A percentile compares a stretch with the other conserved stretches of the same genome.
These are phyloP conservation scores for Herpailurus yagouaroundi DNA, from an alignment of 2,113 vertebrate genomes.

Conservation along the genomic window DNA sequence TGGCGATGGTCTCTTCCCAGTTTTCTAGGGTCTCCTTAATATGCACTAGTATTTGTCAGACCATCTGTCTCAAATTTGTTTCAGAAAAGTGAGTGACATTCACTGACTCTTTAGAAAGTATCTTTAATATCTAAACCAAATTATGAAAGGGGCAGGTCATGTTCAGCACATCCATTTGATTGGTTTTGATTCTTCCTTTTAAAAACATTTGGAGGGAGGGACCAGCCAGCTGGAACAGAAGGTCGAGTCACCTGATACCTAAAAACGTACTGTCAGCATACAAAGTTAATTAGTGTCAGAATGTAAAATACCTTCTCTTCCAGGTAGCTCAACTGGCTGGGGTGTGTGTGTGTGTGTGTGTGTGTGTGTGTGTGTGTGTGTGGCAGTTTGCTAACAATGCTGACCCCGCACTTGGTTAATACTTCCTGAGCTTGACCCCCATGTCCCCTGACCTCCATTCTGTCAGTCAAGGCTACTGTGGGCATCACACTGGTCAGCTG, in stretches of 20 bases:
- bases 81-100: neutral
- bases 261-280: neutral
- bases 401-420: neutral
- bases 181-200: conserved; percentile 30
- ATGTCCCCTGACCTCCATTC: neutral
- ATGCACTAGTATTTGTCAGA: neutral
- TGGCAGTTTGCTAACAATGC: neutral
- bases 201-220: neutral
- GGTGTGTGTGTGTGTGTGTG: neutral
- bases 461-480: neutral
- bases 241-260: neutral
- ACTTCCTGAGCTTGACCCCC: neutral
- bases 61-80: neutral
- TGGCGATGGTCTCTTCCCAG: neutral
- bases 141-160: neutral
- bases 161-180: neutral
- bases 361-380: neutral
- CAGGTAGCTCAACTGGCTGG: neutral
- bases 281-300: conserved; percentile 3
- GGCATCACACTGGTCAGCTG: neutral
- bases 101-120: neutral
- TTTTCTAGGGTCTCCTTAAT: neutral
- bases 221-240: neutral
- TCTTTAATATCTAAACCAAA: neutral
- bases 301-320: neutral